A percentile compares a stretch with the other conserved stretches of the same genome.
Conservation (phyloP, 2,113 vertebrate species). For the Grantiella picta region DNA sequence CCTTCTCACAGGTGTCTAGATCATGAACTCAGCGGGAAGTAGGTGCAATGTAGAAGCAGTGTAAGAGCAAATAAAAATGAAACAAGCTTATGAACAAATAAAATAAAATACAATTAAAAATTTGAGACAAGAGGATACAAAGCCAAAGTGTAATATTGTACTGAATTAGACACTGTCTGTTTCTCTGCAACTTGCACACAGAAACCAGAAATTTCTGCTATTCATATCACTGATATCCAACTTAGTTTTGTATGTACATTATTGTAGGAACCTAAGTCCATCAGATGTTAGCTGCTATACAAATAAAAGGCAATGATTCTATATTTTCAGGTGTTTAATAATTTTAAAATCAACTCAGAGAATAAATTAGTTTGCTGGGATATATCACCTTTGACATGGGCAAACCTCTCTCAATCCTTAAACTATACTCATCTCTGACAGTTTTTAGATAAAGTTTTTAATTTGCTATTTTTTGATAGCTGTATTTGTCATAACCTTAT, state of each 20-base stretch:
- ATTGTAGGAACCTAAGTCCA: background rate
- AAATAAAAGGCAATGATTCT: background rate
- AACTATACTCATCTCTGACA: background rate
- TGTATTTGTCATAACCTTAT: background rate
- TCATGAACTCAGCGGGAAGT: background rate
- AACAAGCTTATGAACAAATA: background rate
- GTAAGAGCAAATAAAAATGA: background rate
- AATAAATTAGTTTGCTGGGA: background rate
- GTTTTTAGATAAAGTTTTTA: background rate
- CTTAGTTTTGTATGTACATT: background rate
- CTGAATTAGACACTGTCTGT: background rate
- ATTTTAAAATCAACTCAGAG: background rate
- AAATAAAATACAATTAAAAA: background rate
- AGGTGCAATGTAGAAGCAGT: background rate
- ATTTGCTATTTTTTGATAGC: background rate
- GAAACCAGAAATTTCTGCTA: background rate
- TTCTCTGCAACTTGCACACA: background rate
- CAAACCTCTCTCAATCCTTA: background rate
- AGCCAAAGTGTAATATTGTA: background rate
- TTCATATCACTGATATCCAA: background rate
- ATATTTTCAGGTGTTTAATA: background rate
- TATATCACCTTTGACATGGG: background rate
- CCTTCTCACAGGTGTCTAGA: accelerated
- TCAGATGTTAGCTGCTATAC: background rate
- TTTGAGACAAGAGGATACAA: background rate